Evolutionary conservation across 1,140 invertebrate genomes (phyloP), one percentile per base, ranked within the genome.

Genomic region (Drosophila micromelanica): DNA sequence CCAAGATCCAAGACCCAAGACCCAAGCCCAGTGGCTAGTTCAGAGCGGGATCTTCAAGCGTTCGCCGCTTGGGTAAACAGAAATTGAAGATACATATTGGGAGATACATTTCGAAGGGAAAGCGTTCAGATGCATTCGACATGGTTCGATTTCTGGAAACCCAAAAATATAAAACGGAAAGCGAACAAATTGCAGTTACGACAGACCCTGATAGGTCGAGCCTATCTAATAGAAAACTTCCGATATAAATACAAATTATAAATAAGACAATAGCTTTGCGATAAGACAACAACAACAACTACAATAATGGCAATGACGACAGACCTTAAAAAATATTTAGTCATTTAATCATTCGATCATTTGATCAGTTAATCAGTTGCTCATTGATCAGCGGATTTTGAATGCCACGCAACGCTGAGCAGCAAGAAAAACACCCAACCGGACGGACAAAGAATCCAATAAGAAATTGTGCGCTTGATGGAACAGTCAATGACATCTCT

Each of bases 141-240:
- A 13, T 40, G 38, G 38, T 40, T 6, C 38, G n/a, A 40, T 6
- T 5, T 46, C 20, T 40, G n/a, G 9, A 37, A 27, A 48, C 17
- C 15, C 12, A 64, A 57, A 48, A 57, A 1, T 12, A 13, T 3
- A 6, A 40, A 40, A n/a, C 38, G 4, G 5, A 40, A 40, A 40
- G 38, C 38, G 5, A 6, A 3, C 46, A 48, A 46, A 46, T 23
- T 52, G 48, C 46, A 69, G 32, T 60, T 61, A 35, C 48, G 59
- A 54, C 37, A 59, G 32, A 32, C 20, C 8, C 23, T 8, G 37
- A 17, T 13, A 54, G 13, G 17, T 20, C 20, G 55, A 15, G 61
- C 45, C 65, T 85, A 86, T 85, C 77, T 84, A 80, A 86, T 85
- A 70, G 61, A 72, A 75, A 60, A 77, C 77, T 85, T 85, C 78